These are phyloP conservation scores for Empidonax traillii DNA, from an alignment of 2,113 vertebrate species.

Conservation along the genomic window DNA sequence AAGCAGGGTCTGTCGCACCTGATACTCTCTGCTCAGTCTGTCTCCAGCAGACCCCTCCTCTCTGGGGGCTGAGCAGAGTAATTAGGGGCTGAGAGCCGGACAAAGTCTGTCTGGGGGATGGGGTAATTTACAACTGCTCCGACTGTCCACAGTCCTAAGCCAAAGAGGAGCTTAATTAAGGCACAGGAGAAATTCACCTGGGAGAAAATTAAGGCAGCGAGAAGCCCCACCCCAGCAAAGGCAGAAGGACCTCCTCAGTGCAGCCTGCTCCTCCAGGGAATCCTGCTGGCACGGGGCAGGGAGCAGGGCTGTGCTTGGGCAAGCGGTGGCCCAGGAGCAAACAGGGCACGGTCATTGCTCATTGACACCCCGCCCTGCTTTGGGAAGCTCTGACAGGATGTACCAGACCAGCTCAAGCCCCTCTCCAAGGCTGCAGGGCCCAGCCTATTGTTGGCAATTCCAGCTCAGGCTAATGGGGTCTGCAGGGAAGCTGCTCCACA, in stretches of 20 bases:
- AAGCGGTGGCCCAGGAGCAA: background rate
- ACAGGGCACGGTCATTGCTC: background rate
- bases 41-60: slow-evolving; percentile 1
- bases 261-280: background rate
- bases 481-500: slow-evolving; percentile 42
- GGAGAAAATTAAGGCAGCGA: slow-evolving; percentile 47
- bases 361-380: background rate
- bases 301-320: background rate
- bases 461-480: slow-evolving; percentile 39
- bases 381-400: background rate
- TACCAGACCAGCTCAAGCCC: background rate
- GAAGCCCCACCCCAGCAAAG: background rate
- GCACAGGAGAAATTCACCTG: slow-evolving; percentile 34
- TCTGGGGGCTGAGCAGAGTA: slow-evolving; percentile 17
- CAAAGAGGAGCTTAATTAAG: slow-evolving; percentile 55
- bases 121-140: slow-evolving; percentile 59
- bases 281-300: background rate
- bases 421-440: background rate
- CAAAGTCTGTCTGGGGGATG: slow-evolving; percentile 43
- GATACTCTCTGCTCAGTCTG: slow-evolving; percentile 1
- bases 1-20: background rate
- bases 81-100: slow-evolving; percentile 47
- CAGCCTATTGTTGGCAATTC: background rate
- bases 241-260: background rate
- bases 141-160: slow-evolving; percentile 8